phyloP scores from a whole-genome alignment of 2,888 invertebrate species.

The Sthenelais limicola region DNA sequence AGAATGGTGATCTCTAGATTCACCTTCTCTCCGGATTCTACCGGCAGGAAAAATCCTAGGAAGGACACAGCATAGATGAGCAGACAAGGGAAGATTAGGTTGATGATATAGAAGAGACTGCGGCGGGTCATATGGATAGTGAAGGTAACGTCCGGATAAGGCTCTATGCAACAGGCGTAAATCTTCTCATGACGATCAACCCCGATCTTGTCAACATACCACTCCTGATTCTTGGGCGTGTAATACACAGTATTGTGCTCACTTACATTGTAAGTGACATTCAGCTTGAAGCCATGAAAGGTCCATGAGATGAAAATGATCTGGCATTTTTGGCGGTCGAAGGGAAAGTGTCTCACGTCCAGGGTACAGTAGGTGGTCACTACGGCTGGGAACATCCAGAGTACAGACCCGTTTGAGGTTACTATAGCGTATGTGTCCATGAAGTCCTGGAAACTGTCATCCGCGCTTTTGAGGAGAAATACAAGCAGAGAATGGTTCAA shows the following conservation, averaged over 20 bases:
- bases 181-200: slow-evolving; percentile 73
- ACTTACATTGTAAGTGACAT: slow-evolving; percentile 51
- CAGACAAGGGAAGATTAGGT: slow-evolving; percentile 53
- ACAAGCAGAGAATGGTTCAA: not conserved
- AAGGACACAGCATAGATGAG: slow-evolving; percentile 54
- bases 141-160: slow-evolving; percentile 64
- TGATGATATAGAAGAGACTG: slow-evolving; percentile 53
- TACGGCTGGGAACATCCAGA: slow-evolving; percentile 74
- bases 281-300: slow-evolving; percentile 73
- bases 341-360: slow-evolving; percentile 74
- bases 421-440: slow-evolving; percentile 73
- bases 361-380: slow-evolving; percentile 74
- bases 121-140: slow-evolving; percentile 54
- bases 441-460: slow-evolving; percentile 57
- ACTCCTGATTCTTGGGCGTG: slow-evolving; percentile 89
- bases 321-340: slow-evolving; percentile 73
- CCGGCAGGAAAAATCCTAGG: slow-evolving; percentile 55
- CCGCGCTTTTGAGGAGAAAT: slow-evolving; percentile 50
- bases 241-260: slow-evolving; percentile 73
- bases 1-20: slow-evolving; percentile 55
- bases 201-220: slow-evolving; percentile 73
- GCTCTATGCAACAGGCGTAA: slow-evolving; percentile 63
- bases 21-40: slow-evolving; percentile 54
- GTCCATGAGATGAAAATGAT: slow-evolving; percentile 75
- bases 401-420: slow-evolving; percentile 72